A percentile compares a stretch with the other conserved stretches of the same genome.
These are phyloP conservation scores for Micrasema minimum DNA, from an alignment of 1,140 invertebrate genomes.

Conservation along the genomic window DNA sequence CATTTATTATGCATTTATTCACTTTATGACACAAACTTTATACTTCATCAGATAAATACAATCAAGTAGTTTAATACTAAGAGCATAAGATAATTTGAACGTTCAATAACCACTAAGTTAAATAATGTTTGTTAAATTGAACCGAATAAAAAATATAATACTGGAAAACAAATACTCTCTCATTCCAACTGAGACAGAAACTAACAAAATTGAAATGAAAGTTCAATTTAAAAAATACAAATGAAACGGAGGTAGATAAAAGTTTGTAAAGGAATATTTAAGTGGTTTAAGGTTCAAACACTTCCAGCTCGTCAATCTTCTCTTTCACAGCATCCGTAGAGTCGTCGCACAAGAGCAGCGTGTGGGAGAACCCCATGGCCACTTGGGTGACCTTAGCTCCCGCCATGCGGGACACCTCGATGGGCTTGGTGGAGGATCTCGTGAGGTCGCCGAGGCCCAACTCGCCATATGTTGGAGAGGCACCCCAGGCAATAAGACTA, in stretches of 20 bases:
- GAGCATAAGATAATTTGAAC: too few relatives aligned
- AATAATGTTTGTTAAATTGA: background rate
- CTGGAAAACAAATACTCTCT: conserved; percentile 1
- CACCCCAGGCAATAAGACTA: conserved; percentile 90
- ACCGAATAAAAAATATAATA: background rate
- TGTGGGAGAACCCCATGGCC: conserved; percentile 86
- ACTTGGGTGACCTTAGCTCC: conserved; percentile 84
- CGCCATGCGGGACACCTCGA: conserved; percentile 87
- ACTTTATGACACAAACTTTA: too few relatives aligned
- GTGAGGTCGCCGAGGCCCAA: conserved; percentile 89
- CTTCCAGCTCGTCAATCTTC: conserved; percentile 65
- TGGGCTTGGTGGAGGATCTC: conserved; percentile 88
- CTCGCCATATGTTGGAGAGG: conserved; percentile 92
- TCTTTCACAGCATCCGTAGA: conserved; percentile 64
- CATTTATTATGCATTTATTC: too few relatives aligned
- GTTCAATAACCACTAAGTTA: too few relatives aligned
- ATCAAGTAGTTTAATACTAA: too few relatives aligned
- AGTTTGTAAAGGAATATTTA: conserved; percentile 29
- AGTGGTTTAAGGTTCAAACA: conserved; percentile 55
- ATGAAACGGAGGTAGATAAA: conserved; percentile 41
- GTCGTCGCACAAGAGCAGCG: conserved; percentile 72
- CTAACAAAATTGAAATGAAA: background rate
- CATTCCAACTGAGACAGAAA: background rate
- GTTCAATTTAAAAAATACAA: too few relatives aligned
- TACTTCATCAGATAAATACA: too few relatives aligned